Conservation (phyloP, 2,113 vertebrate genomes). For the Geococcyx californianus region DNA sequence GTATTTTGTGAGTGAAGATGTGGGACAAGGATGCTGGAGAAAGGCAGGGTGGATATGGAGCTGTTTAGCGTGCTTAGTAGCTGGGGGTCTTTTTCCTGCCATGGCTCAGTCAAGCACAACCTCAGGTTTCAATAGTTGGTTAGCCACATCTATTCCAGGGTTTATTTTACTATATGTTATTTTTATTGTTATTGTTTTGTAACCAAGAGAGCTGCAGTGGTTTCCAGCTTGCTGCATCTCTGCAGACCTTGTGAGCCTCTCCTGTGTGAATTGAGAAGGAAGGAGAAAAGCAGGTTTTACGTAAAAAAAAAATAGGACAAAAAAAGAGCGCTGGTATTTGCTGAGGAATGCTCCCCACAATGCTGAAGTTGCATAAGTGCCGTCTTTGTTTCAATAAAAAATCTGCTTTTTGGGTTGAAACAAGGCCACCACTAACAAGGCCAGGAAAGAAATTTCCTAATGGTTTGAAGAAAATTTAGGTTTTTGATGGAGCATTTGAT, state of each 20-base stretch:
- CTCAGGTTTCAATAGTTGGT: constrained; percentile 60
- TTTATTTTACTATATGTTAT: constrained; percentile 6
- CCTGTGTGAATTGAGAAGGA: neutral
- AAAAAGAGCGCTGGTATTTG: neutral
- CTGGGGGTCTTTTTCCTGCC: constrained; percentile 14
- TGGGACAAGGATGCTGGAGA: neutral
- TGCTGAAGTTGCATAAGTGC: constrained; percentile 66
- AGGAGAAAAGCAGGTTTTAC: constrained; percentile 9
- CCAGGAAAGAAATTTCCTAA: constrained; percentile 54
- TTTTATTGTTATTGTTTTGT: constrained; percentile 38
- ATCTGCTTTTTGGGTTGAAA: constrained; percentile 62
- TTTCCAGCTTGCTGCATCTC: neutral
- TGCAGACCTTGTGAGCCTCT: neutral
- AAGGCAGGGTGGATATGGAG: neutral
- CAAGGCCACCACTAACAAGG: constrained; percentile 68
- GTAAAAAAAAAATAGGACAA: neutral
- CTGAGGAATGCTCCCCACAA: constrained; percentile 64
- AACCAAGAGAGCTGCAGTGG: constrained; percentile 7
- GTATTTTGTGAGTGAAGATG: neutral
- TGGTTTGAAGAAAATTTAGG: constrained; percentile 27
- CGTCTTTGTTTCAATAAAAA: constrained; percentile 51
- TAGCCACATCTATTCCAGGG: constrained; percentile 55
- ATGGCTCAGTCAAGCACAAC: constrained; percentile 16
- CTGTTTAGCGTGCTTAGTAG: neutral
- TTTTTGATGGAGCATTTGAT: constrained; percentile 52